Conservation (phyloP, 2,113 vertebrate genomes). For the Synodontis membranacea region DNA sequence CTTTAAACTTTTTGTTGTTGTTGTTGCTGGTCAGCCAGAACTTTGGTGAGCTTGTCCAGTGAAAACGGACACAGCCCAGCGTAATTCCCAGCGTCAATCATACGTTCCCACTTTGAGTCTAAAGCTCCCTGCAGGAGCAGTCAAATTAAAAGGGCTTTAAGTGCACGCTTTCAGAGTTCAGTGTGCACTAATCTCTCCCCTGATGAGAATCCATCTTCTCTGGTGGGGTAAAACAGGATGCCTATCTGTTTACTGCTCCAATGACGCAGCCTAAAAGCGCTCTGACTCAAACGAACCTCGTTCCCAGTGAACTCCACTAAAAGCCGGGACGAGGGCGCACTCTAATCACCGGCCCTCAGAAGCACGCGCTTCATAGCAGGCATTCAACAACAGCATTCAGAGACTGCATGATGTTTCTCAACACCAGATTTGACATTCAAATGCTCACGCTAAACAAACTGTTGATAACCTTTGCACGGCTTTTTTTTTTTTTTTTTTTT, state of each 20-base stretch:
- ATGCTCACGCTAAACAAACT: background rate
- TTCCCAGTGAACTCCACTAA: background rate
- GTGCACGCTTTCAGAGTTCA: background rate
- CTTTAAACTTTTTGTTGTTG: background rate
- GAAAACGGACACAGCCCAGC: background rate
- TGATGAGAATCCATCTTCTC: background rate
- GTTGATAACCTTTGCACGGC: background rate
- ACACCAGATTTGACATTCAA: constrained; percentile 3
- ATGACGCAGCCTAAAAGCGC: background rate
- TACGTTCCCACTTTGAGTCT: background rate
- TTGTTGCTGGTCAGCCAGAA: background rate
- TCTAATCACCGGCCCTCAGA: background rate
- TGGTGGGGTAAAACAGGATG: background rate
- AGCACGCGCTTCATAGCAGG: background rate
- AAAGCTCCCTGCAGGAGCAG: background rate
- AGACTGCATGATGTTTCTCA: background rate
- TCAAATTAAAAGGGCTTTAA: constrained; percentile 4
- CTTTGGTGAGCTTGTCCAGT: background rate
- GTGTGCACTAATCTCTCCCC: constrained; percentile 6
- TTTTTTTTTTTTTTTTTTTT: background rate
- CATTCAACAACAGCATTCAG: background rate
- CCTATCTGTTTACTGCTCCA: background rate
- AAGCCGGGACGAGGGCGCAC: background rate
- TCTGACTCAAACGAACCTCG: background rate
- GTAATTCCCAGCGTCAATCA: background rate